Evolutionary conservation across 1,140 invertebrate species (phyloP).

Genomic region (Aphidius ervi): DNA sequence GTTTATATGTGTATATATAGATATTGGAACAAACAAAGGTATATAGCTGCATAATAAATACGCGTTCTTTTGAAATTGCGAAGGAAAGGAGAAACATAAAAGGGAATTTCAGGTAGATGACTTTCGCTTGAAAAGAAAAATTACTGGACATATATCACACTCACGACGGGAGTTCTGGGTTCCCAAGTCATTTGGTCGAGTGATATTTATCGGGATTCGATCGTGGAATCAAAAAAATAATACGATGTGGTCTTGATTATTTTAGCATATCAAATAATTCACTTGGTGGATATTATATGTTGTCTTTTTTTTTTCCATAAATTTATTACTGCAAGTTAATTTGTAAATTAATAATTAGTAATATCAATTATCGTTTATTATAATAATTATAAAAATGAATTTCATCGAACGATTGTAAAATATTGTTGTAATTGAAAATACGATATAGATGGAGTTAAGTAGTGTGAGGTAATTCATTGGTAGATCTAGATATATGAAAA

Average conservation of each 20-base stretch:
- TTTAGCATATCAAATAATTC: background rate
- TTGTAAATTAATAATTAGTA: too few species aligned
- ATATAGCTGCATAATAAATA: background rate
- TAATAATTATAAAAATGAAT: too few species aligned
- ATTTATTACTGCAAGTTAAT: too few species aligned
- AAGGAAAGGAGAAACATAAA: background rate
- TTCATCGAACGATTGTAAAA: too few species aligned
- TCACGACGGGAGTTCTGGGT: conserved; percentile 26
- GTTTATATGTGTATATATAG: too few species aligned
- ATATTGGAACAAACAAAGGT: too few species aligned
- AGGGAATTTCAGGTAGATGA: conserved; percentile 17
- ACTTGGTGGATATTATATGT: background rate
- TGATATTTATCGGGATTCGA: conserved; percentile 14
- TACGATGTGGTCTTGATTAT: background rate
- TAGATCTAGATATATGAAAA: too few species aligned
- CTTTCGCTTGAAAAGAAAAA: conserved; percentile 38
- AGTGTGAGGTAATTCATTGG: too few species aligned
- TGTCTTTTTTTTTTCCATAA: too few species aligned
- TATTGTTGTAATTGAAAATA: too few species aligned
- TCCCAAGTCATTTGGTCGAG: conserved; percentile 10
- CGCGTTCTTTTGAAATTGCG: background rate
- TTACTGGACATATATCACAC: conserved; percentile 34
- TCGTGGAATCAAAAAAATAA: background rate
- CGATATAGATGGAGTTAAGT: too few species aligned
- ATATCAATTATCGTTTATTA: too few species aligned